Evolutionary conservation across 1,140 invertebrate species (phyloP), one percentile per base, ranked within the genome.

Genomic region (Nomia melanderi): DNA sequence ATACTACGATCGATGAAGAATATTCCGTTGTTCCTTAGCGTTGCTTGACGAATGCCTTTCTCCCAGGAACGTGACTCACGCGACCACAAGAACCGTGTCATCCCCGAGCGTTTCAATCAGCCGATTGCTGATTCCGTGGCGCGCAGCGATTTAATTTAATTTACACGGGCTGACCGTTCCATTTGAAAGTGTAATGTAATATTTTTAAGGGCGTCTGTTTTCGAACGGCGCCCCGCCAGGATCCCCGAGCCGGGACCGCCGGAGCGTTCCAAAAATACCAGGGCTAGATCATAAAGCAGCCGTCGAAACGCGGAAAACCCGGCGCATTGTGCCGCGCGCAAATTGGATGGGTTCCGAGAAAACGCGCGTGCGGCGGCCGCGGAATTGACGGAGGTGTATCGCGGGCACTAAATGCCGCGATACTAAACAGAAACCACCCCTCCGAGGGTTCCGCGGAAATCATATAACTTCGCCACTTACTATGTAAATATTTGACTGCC

Each of bases 181-280:
- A 73, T 71, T 71, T 71, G 36, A 60, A 60, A 64, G 47, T 64
- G 71, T 73, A 73, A 64, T 64, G 71, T 60, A 73, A 73, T 73
- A 73, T 64, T 73, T 64, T 73, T 36, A 36, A 33, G 20, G 31
- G 50, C 5, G 31, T 64, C 44, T 73, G 70, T 53, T 73, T 64
- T 73, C 39, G 59, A 73, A 39, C 59, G 39, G 7, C 33, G 54
- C n/a, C 25, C 53, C 6, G 31, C 5, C 25, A 9, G 23, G n/a
- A 54, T 47, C n/a, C 29, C 8, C 41, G 33, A 50, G 63, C 50
- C 41, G 69, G n/a, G 50, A 62, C 63, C 47, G 54, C n/a, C 27
- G 41, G 29, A 1, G 5, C 41, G 57, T 64, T 73, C 70, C 60
- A 64, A 73, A 73, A 73, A 73, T 50, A 64, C 39, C 4, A n/a